Percentiles rank a stretch among this genome's conserved stretches.
Evolutionary conservation across 2,888 invertebrate species (phyloP).

Genomic region (Diarsia dahlii): DNA sequence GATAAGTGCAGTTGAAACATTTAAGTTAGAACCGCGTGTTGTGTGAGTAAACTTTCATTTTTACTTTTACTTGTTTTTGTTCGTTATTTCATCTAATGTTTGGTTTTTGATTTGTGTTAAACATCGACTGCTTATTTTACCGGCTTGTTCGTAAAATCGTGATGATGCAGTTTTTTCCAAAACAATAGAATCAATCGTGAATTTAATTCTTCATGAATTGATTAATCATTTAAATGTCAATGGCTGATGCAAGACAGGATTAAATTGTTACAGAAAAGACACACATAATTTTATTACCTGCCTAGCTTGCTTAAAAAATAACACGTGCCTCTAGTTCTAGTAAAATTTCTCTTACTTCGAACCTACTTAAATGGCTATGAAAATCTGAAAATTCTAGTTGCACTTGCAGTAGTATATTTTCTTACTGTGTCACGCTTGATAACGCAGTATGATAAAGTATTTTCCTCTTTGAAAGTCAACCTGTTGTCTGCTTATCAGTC

Average conservation of each 20-base stretch:
- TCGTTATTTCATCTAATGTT: too few relatives aligned
- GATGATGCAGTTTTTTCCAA: too few relatives aligned
- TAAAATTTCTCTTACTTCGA: background rate
- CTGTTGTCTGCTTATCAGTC: background rate
- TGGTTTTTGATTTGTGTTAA: background rate
- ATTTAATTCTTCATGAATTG: background rate
- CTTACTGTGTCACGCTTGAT: background rate
- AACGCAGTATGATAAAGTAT: background rate
- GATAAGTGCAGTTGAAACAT: constrained; percentile 36
- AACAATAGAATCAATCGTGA: background rate
- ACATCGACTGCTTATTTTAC: background rate
- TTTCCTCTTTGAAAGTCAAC: background rate
- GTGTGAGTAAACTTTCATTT: constrained; percentile 48
- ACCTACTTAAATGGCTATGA: background rate
- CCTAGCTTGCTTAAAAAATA: background rate
- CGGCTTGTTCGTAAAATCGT: background rate
- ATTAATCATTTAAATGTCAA: background rate
- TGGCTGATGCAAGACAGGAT: constrained; percentile 16
- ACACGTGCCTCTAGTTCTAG: constrained; percentile 4
- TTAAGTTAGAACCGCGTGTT: constrained; percentile 31
- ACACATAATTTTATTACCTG: background rate
- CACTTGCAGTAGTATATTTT: too few relatives aligned
- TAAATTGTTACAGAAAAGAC: background rate
- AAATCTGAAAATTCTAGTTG: background rate
- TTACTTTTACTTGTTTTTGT: constrained; percentile 8